Conservation (phyloP, 2,113 vertebrate genomes). For the Oriolus oriolus region DNA sequence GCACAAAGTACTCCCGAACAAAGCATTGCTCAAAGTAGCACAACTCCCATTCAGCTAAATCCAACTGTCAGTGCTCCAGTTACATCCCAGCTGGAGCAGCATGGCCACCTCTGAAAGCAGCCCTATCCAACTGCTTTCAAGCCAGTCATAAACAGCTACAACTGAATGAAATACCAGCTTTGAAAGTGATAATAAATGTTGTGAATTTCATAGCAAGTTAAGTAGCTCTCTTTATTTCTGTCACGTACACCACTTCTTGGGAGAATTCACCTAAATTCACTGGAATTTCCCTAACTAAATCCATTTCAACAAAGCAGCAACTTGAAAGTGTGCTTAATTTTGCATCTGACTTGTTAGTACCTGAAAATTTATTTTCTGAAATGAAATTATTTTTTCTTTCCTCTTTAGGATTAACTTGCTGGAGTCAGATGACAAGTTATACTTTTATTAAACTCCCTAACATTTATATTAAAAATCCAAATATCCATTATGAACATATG, state of each 20-base stretch:
- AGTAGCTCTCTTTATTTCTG: neutral
- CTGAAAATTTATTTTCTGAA: neutral
- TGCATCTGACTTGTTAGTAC: neutral
- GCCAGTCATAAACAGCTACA: neutral
- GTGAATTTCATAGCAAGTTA: neutral
- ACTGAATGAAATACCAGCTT: neutral
- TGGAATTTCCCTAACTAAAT: neutral
- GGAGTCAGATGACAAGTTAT: neutral
- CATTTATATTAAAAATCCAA: neutral
- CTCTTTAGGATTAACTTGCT: neutral
- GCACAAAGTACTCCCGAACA: neutral
- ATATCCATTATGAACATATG: neutral
- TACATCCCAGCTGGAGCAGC: neutral
- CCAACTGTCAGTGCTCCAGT: neutral
- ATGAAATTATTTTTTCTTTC: neutral
- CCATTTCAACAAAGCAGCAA: neutral
- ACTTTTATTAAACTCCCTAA: neutral
- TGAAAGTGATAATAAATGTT: neutral
- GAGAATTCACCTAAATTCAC: slow-evolving; percentile 4
- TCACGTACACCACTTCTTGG: neutral
- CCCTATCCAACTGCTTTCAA: neutral
- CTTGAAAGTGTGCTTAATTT: neutral
- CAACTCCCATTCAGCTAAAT: neutral
- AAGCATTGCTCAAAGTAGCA: neutral
- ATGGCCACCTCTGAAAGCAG: neutral